Base-by-base conservation (phyloP, 1,140 invertebrate species). In the Bombus pascuorum region DNA sequence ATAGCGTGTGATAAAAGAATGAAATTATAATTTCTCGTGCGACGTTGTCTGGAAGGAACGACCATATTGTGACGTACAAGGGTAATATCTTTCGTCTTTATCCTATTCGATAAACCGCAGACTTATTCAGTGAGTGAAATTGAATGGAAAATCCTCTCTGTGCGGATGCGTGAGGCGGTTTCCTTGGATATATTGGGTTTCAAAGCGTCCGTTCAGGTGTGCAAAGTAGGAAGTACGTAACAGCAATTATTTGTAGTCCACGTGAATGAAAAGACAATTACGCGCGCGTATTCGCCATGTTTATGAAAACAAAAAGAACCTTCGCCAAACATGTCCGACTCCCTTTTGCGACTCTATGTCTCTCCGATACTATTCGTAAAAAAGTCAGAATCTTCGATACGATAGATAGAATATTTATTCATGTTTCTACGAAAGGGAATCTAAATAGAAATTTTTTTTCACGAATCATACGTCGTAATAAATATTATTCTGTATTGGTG, bases 101-200 rank as follows among this genome's bases (percentile, higher is more conserved):
- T 81, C 22, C 71, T 5, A 47, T 66, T 73, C 59, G 59, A 34
- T 59, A 74, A 85, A 85, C 62, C 71, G 71, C 79, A 81, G 59
- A 81, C 47, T 75, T 81, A 75, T 85, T 72, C 76, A 65, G 3
- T 15, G n/a, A 18, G 44, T 85, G 84, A 85, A 81, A 85, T 85
- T 85, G 78, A 85, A 85, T 66, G 84, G 84, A 81, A 85, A 81
- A 85, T 85, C 59, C 34, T 85, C 59, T 53, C 62, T 74, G 68
- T 34, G 59, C 59, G 68, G 59, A 74, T 74, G 44, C 70, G 44
- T 42, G 44, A 74, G 57, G 59, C 79, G 70, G 70, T 81, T 85
- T 81, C 79, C 84, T 85, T 68, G 42, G 77, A 84, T 62, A 71
- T 85, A 85, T 81, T 81, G 44, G 78, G 47, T 85, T 81, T 74